A percentile compares a stretch with the other conserved stretches of the same genome.
phyloP scores from a whole-genome alignment of 2,113 vertebrate species.

The Varanus komodoensis region DNA sequence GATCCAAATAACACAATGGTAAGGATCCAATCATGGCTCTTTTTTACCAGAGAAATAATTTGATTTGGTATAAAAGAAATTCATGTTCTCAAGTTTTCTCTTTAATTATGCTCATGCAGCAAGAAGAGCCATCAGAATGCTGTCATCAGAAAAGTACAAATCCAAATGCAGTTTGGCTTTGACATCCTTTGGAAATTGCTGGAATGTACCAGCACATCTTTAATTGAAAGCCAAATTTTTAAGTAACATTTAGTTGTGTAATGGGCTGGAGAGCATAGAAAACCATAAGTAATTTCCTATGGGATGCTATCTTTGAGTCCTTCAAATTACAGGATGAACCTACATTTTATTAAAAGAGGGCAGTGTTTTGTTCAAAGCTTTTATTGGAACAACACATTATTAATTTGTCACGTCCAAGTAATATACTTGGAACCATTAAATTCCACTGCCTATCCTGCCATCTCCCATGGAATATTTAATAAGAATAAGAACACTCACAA shows the following conservation, averaged over 20 bases:
- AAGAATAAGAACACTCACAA: neutral
- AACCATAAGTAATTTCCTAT: slow-evolving; percentile 11
- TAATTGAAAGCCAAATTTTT: slow-evolving; percentile 19
- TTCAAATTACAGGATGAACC: slow-evolving; percentile 23
- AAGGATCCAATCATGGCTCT: slow-evolving; percentile 10
- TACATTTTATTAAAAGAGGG: slow-evolving; percentile 28
- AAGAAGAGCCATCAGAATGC: slow-evolving; percentile 16
- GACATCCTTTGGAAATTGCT: slow-evolving; percentile 22
- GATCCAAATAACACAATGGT: slow-evolving; percentile 36
- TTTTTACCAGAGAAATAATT: slow-evolving; percentile 14
- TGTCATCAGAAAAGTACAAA: slow-evolving; percentile 23
- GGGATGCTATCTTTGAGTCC: slow-evolving; percentile 11
- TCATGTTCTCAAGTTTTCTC: slow-evolving; percentile 6
- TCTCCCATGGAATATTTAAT: slow-evolving; percentile 2
- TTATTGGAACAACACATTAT: slow-evolving; percentile 22
- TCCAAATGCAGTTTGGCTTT: slow-evolving; percentile 27
- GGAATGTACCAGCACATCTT: neutral
- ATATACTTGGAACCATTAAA: slow-evolving; percentile 26
- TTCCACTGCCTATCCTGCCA: slow-evolving; percentile 1
- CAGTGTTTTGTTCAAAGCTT: slow-evolving; percentile 23
- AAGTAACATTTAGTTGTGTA: slow-evolving; percentile 12
- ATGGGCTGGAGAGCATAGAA: slow-evolving; percentile 1
- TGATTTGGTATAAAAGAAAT: slow-evolving; percentile 17
- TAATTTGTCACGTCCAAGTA: slow-evolving; percentile 27
- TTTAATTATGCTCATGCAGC: slow-evolving; percentile 22